Evolutionary conservation across 2,888 invertebrate species (phyloP).

Genomic region (Lydus trimaculatus): DNA sequence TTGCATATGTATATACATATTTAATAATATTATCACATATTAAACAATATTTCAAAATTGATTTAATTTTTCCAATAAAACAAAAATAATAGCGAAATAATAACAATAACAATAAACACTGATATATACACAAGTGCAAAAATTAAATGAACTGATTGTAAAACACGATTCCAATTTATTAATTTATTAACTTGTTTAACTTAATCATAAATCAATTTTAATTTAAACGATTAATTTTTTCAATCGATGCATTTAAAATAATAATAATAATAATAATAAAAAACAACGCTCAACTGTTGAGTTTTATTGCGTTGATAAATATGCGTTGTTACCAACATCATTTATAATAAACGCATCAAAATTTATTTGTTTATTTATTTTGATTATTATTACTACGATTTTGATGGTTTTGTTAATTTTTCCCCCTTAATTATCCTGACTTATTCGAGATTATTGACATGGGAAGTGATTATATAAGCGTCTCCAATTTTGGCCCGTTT

Average conservation of each 20-base stretch:
- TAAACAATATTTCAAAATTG: neutral
- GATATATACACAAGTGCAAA: neutral
- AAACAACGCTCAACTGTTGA: neutral
- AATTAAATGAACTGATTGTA: neutral
- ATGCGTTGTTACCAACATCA: neutral
- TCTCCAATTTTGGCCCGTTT: neutral
- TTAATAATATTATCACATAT: constrained; percentile 22
- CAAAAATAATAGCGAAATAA: neutral
- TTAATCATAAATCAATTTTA: neutral
- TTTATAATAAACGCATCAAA: neutral
- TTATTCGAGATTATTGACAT: neutral
- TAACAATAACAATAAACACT: neutral
- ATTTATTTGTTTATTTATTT: too few relatives aligned
- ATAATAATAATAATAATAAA: neutral
- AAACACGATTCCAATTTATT: neutral
- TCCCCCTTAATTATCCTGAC: neutral
- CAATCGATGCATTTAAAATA: neutral
- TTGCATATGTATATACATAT: constrained; percentile 14
- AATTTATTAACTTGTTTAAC: neutral
- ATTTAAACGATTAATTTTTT: neutral
- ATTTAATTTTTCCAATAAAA: neutral
- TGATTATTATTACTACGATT: too few relatives aligned
- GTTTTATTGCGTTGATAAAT: neutral
- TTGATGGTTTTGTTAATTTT: too few relatives aligned
- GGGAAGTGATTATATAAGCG: neutral